These are phyloP conservation scores for Caenorhabditis sinica DNA, from an alignment of 2,888 invertebrate species.

Conservation along the genomic window DNA sequence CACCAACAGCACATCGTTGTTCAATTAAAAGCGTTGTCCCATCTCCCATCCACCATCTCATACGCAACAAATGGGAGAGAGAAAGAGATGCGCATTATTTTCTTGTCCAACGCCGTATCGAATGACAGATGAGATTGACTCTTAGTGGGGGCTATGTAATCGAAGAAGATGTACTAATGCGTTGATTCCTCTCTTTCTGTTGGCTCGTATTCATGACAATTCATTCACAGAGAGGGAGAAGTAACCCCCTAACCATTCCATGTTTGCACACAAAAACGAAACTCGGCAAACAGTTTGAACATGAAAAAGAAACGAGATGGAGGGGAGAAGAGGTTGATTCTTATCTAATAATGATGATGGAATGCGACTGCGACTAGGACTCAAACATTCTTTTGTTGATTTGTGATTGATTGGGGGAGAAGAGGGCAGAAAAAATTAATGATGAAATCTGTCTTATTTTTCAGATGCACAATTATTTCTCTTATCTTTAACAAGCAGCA, in stretches of 20 bases:
- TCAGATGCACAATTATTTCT: too few species aligned
- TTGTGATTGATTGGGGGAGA: too few species aligned
- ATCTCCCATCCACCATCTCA: slow-evolving; percentile 5
- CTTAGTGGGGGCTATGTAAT: slow-evolving; percentile 52
- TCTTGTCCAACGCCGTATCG: slow-evolving; percentile 24
- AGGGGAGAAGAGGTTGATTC: slow-evolving; percentile 5
- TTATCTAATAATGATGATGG: slow-evolving; percentile 33
- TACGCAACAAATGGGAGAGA: slow-evolving; percentile 55
- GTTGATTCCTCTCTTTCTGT: slow-evolving; percentile 24
- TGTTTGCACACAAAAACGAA: slow-evolving; percentile 56
- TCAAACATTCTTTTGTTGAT: slow-evolving; percentile 4
- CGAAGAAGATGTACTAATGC: slow-evolving; percentile 59
- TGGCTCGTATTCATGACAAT: slow-evolving; percentile 55
- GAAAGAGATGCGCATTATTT: slow-evolving; percentile 5
- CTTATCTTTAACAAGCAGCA: too few species aligned
- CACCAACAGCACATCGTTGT: too few species aligned
- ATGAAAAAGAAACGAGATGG: not conserved
- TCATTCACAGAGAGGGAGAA: slow-evolving; percentile 50
- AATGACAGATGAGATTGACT: slow-evolving; percentile 53
- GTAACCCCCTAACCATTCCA: too few species aligned
- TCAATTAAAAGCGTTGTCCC: not conserved
- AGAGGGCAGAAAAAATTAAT: not conserved
- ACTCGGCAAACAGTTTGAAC: slow-evolving; percentile 42
- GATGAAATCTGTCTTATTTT: not conserved
- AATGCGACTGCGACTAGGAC: not conserved